Percentiles rank a stretch among this genome's conserved stretches.
Conservation (phyloP, 1,140 invertebrate species). For the Rhyzopertha dominica region DNA sequence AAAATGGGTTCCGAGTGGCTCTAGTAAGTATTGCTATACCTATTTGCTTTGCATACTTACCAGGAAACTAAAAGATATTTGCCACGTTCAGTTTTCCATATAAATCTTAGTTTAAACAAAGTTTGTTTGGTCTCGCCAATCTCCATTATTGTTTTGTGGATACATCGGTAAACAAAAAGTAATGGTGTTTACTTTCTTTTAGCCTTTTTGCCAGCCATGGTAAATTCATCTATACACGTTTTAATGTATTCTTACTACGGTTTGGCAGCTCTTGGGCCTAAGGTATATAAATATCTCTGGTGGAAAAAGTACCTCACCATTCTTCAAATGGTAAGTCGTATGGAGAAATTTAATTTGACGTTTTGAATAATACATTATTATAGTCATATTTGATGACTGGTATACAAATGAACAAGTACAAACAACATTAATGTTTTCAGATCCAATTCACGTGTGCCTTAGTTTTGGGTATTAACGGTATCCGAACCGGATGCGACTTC, state of each 20-base stretch:
- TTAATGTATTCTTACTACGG: constrained; percentile 94
- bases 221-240: constrained; percentile 88
- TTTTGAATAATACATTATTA: neutral
- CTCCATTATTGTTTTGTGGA: no score
- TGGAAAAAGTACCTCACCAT: constrained; percentile 94
- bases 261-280: constrained; percentile 74
- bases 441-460: constrained; percentile 85
- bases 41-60: no score
- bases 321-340: constrained; percentile 62
- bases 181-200: constrained; percentile 43
- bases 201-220: constrained; percentile 82
- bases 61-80: no score
- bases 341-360: neutral
- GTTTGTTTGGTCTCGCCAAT: no score
- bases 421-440: constrained; percentile 39
- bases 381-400: neutral
- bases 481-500: constrained; percentile 79
- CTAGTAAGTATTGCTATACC: constrained; percentile 67
- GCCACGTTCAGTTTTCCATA: no score
- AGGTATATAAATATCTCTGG: constrained; percentile 76
- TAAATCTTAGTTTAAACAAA: no score
- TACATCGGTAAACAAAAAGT: no score
- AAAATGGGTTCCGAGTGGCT: constrained; percentile 94
- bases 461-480: constrained; percentile 75
- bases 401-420: neutral